Base-by-base conservation (phyloP, 1,140 invertebrate genomes). In the Cotesia chilonis region DNA sequence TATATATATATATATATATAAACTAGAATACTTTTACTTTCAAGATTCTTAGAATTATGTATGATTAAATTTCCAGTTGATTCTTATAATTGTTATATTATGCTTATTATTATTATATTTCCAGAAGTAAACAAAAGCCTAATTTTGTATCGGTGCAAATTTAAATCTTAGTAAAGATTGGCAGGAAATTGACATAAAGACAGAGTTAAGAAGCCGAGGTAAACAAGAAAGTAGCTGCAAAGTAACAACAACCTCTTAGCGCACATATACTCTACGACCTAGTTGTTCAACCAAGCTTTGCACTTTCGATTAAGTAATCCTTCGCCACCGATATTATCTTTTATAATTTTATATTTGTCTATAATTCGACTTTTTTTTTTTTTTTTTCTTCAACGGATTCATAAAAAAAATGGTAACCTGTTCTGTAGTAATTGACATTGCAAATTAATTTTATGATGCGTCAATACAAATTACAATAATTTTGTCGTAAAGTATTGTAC, bases 241-340 rank as follows among this genome's bases (percentile, higher is more conserved):
- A 41, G 28, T 28, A 55, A 28, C 57, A 65, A 7, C 60, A 70
- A 36, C 38, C 35, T 54, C 28, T 37, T 28, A 35, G 54, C 37
- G 54, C 20, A 38, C 14, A 73, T 67, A 73, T 75, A 75, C 75
- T 80, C 78, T 28, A 28, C 28, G 79, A 83, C 78, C 80, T 76
- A 83, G 76, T 81, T 83, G 75, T 78, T 83, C 77, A 77, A 74
- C 78, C 73, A 73, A 81, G 80, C 81, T 74, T 77, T 71, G 74
- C 78, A 81, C 79, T 83, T 83, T 81, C 78, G 80, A 83, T 83
- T 80, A 81, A 80, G 81, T 81, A 81, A 81, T 81, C 76, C 72
- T 70, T 76, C 75, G 74, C 67, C 72, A 63, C 68, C 38, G 37
- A 64, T 70, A 47, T 14, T 71, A 57, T 41, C 41, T 36, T 35